Evolutionary conservation across 2,888 invertebrate species (phyloP), one percentile per base, ranked within the genome.

Genomic region (Nebria salina): DNA sequence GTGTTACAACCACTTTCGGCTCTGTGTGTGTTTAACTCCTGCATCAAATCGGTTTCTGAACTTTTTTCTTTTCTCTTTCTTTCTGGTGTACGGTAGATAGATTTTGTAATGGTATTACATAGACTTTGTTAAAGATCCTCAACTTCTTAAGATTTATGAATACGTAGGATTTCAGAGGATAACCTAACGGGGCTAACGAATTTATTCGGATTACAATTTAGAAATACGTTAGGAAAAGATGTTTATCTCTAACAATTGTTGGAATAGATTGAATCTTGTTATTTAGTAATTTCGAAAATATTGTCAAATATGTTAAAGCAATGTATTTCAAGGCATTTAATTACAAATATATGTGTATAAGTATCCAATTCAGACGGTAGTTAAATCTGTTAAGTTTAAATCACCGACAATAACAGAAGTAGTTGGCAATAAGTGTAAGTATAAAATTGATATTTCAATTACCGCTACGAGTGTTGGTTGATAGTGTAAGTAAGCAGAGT

Each of bases 1-100:
- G 70, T 70, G 70, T 70, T 70, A 70, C 34, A 70, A 34, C 70
- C 70, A 25, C 70, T 70, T 70, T 70, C 70, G 70, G 54, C 54
- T 54, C 11, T 54, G 54, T 54, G 54, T 34, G 34, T 34, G 34
- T 34, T 54, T 54, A 8, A 54, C 54, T 54, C 13, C 54, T 54
- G 54, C 54, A 54, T 54, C 54, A 54, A 54, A 54, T 54, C 54
- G 54, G 34, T 34, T 34, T 34, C 34, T 34, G 34, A 34, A 34
- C 34, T 34, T 34, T 34, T 34, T 34, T 34, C 34, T 54, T 54
- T 13, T 43, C 1, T 9, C 9, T 43, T 6, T 43, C 2, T 54
- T 54, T 54, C 54, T 54, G 54, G 54, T 34, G 5, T 20, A 20
- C 20, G 20, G 20, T 54, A 54, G 54, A 54, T 54, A 2, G 54